phyloP scores from a whole-genome alignment of 2,888 invertebrate species.

The Athalia rosae region DNA sequence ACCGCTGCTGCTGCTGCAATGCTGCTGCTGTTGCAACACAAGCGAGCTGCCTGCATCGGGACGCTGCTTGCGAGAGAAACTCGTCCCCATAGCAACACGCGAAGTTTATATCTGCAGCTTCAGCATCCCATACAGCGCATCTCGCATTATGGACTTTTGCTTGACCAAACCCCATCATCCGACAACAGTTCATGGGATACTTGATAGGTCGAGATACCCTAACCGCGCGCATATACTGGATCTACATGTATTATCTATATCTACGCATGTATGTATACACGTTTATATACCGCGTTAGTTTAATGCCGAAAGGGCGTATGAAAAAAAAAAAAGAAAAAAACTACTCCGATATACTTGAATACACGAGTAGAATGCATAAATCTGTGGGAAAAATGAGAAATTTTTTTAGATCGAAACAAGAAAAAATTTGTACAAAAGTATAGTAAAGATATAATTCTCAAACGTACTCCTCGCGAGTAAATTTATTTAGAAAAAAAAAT shows the following conservation, averaged over 20 bases:
- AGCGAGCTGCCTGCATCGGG: slow-evolving; percentile 54
- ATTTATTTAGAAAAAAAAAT: too few species aligned
- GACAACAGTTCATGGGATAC: not conserved
- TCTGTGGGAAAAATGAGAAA: too few species aligned
- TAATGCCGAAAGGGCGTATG: too few species aligned
- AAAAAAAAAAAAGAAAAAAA: too few species aligned
- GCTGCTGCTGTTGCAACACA: slow-evolving; percentile 53
- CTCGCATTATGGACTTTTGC: slow-evolving; percentile 20
- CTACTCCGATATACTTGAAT: too few species aligned
- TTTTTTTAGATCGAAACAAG: too few species aligned
- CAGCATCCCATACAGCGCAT: slow-evolving; percentile 7
- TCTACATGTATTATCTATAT: too few species aligned
- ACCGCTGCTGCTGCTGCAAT: too few species aligned
- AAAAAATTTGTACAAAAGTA: too few species aligned
- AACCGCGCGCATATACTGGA: not conserved
- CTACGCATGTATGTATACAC: not conserved
- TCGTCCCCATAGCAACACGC: slow-evolving; percentile 56
- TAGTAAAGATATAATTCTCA: too few species aligned
- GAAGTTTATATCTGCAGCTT: slow-evolving; percentile 31
- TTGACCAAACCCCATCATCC: not conserved
- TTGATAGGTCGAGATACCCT: not conserved
- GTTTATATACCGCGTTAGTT: not conserved
- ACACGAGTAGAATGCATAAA: too few species aligned
- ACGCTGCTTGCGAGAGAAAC: slow-evolving; percentile 46
- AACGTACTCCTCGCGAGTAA: too few species aligned